Evolutionary conservation across 1,140 invertebrate species (phyloP).

Genomic region (Atta colombica): DNA sequence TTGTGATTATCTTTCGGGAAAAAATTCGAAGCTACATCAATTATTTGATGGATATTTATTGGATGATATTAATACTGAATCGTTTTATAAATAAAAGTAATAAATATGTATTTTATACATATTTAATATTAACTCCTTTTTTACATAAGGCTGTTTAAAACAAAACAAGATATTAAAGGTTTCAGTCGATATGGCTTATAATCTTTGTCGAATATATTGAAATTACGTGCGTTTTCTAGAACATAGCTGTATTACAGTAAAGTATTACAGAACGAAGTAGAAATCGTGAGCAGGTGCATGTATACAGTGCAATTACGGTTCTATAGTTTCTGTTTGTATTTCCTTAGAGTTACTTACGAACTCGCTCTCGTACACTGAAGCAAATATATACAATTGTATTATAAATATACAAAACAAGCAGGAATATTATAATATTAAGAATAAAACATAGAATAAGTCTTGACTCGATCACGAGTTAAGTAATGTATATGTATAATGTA

Average conservation of each 20-base stretch:
- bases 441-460: slow-evolving; percentile 75
- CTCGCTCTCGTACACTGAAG: slow-evolving; percentile 72
- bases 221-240: slow-evolving; percentile 60
- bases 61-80: slow-evolving; percentile 30
- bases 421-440: slow-evolving; percentile 74
- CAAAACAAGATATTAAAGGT: slow-evolving; percentile 35
- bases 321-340: slow-evolving; percentile 63
- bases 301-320: slow-evolving; percentile 54
- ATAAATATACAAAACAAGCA: slow-evolving; percentile 72
- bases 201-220: slow-evolving; percentile 51
- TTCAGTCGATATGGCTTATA: slow-evolving; percentile 36
- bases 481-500: slow-evolving; percentile 84
- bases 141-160: slow-evolving; percentile 33
- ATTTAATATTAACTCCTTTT: slow-evolving; percentile 41
- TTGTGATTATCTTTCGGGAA: neutral
- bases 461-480: slow-evolving; percentile 78
- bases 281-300: slow-evolving; percentile 32
- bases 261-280: slow-evolving; percentile 51
- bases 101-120: slow-evolving; percentile 48
- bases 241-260: slow-evolving; percentile 46
- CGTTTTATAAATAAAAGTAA: slow-evolving; percentile 30
- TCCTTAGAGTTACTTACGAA: slow-evolving; percentile 66
- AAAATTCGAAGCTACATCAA: slow-evolving; percentile 11
- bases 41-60: slow-evolving; percentile 37
- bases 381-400: slow-evolving; percentile 76